Conservation (phyloP, 53 echinoderm and acorn worm species). For the Patiria pectinifera region DNA sequence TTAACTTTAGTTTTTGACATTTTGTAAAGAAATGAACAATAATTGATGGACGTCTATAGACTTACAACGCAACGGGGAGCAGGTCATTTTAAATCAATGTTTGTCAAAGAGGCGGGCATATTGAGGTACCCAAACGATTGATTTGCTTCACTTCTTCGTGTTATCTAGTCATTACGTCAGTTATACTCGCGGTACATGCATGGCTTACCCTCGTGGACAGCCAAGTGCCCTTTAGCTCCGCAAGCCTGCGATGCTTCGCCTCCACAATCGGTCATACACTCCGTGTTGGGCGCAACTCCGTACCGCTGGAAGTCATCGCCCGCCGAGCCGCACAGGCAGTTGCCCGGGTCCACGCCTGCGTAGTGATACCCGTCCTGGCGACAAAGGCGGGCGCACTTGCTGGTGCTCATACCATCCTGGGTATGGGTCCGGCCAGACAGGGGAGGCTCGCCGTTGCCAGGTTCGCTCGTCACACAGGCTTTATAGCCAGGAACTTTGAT, state of each 20-base stretch:
- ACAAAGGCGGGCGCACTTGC: conserved; percentile 49
- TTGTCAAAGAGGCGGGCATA: no score
- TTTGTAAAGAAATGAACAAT: no score
- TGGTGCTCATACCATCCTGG: conserved; percentile 4
- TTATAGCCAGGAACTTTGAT: conserved; percentile 40
- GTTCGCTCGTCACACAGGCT: conserved; percentile 29
- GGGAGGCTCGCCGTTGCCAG: neutral
- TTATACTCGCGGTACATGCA: neutral
- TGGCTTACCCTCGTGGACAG: conserved; percentile 74
- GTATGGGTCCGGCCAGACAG: conserved; percentile 41
- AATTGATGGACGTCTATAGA: no score
- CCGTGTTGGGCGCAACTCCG: conserved; percentile 17
- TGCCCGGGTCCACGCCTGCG: conserved; percentile 47
- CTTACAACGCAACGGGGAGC: no score
- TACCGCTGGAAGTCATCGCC: conserved; percentile 45
- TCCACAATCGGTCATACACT: conserved; percentile 54
- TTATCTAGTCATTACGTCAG: no score
- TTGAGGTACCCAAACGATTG: no score
- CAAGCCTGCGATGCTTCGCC: conserved; percentile 66
- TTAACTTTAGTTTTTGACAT: no score
- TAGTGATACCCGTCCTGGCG: conserved; percentile 72
- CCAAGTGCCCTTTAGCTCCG: conserved; percentile 33
- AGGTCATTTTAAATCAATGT: no score
- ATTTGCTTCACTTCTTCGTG: no score
- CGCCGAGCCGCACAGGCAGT: conserved; percentile 70